These are phyloP conservation scores for Oryzias javanicus DNA, from an alignment of 2,113 vertebrate genomes.

Conservation along the genomic window DNA sequence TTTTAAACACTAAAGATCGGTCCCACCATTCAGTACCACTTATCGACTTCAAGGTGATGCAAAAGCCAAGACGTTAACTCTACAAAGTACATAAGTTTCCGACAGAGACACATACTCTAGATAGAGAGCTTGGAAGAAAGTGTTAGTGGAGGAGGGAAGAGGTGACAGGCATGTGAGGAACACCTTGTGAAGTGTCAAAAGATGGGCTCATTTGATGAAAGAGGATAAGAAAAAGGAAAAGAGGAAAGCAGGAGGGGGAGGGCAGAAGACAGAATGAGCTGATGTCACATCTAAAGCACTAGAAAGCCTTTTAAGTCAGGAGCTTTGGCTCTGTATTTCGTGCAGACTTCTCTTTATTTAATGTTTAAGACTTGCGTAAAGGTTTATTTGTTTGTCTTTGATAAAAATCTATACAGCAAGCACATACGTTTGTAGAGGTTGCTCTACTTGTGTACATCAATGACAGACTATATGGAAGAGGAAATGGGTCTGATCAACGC, in stretches of 20 bases:
- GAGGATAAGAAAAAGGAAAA: constrained; percentile 67
- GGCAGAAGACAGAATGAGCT: constrained; percentile 67
- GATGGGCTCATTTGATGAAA: constrained; percentile 76
- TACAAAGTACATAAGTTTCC: constrained; percentile 80
- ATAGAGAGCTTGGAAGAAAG: constrained; percentile 68
- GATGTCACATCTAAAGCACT: constrained; percentile 75
- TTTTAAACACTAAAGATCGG: constrained; percentile 65
- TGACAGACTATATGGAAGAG: neutral
- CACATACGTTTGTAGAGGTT: constrained; percentile 47
- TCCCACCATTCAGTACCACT: constrained; percentile 72
- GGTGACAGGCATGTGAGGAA: constrained; percentile 74
- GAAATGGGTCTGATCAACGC: neutral
- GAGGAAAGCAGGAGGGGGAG: constrained; percentile 50
- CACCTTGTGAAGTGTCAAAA: constrained; percentile 79
- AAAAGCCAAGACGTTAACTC: constrained; percentile 71
- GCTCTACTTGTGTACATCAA: constrained; percentile 24
- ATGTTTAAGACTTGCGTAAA: constrained; percentile 41
- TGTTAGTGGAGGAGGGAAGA: constrained; percentile 64
- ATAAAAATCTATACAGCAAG: constrained; percentile 33
- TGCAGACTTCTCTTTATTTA: constrained; percentile 43
- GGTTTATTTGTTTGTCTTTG: constrained; percentile 16
- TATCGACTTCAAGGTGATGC: constrained; percentile 77
- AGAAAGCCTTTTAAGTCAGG: constrained; percentile 66
- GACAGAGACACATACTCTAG: constrained; percentile 65
- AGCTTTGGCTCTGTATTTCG: constrained; percentile 64